Evolutionary conservation across 2,888 invertebrate genomes (phyloP).

Genomic region (Apotomis turbidana): DNA sequence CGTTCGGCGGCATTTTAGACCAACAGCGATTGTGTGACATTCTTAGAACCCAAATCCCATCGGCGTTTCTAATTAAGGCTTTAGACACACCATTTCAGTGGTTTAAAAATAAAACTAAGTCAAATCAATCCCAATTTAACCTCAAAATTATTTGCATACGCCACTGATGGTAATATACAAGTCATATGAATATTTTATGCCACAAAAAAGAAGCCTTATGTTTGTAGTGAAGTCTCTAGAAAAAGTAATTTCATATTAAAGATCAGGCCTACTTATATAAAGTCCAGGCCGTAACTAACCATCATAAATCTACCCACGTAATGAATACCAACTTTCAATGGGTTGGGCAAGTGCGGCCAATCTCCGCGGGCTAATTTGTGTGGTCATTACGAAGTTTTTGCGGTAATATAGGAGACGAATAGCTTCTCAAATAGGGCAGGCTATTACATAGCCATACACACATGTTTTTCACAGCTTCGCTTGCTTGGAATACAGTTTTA

Average conservation of each 20-base stretch:
- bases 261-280: neutral
- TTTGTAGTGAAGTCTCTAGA: no score
- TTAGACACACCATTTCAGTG: no score
- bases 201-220: no score
- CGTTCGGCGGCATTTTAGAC: no score
- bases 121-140: no score
- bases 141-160: no score
- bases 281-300: neutral
- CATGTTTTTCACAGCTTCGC: neutral
- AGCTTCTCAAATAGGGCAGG: slow-evolving; percentile 21
- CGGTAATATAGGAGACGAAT: slow-evolving; percentile 34
- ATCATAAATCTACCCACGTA: slow-evolving; percentile 25
- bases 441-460: neutral
- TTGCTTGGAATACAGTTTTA: neutral
- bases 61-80: no score
- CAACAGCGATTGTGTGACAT: no score
- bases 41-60: no score
- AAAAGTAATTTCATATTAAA: neutral
- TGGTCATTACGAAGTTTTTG: slow-evolving; percentile 37
- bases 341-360: slow-evolving; percentile 18
- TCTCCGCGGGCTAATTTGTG: slow-evolving; percentile 35
- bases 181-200: no score
- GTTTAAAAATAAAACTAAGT: no score
- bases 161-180: no score
- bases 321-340: slow-evolving; percentile 37